Evolutionary conservation across 2,113 vertebrate species (phyloP).

Genomic region (Alosa alosa): DNA sequence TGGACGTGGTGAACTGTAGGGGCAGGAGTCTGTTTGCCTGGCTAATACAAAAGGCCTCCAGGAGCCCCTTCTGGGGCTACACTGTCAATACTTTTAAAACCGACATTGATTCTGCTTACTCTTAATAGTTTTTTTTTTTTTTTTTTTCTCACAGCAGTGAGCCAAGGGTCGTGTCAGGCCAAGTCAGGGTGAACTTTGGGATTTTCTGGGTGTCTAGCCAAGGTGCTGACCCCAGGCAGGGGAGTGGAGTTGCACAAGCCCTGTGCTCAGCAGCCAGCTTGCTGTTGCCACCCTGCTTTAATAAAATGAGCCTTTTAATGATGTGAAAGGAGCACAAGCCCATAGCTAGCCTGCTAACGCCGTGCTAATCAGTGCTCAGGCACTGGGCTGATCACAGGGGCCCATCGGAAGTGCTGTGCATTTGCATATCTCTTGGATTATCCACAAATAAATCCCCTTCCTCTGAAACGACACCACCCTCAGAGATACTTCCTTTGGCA

Average conservation of each 20-base stretch:
- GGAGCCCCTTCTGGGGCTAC: constrained; percentile 48
- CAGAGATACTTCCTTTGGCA: constrained; percentile 47
- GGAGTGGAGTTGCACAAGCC: not conserved
- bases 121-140: constrained; percentile 52
- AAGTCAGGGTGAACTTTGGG: constrained; percentile 30
- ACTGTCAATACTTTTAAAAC: constrained; percentile 63
- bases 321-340: constrained; percentile 22
- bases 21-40: constrained; percentile 50
- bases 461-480: constrained; percentile 11
- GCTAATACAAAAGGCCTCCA: constrained; percentile 61
- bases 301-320: not conserved
- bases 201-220: not conserved
- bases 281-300: not conserved
- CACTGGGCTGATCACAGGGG: not conserved
- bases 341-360: not conserved
- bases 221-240: not conserved
- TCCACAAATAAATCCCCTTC: constrained; percentile 49
- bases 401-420: constrained; percentile 11
- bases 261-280: not conserved
- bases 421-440: constrained; percentile 55
- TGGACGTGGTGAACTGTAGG: constrained; percentile 47
- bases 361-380: constrained; percentile 1
- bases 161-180: constrained; percentile 38
- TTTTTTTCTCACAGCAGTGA: not conserved
- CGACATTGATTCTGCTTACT: constrained; percentile 66